Conservation (phyloP, 2,888 invertebrate genomes). For the Frankliniella intonsa region DNA sequence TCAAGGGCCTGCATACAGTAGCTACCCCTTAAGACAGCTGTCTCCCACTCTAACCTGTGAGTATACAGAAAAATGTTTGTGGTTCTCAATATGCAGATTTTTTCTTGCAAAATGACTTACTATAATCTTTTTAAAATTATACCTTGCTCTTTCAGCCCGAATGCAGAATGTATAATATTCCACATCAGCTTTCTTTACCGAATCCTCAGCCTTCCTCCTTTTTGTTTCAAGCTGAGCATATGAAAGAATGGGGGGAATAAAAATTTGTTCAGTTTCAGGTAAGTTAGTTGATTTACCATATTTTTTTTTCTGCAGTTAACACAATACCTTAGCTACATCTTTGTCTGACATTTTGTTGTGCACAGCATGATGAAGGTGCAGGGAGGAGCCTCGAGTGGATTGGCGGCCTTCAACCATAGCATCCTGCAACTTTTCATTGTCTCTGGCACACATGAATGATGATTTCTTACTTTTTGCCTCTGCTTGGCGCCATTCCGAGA, state of each 20-base stretch:
- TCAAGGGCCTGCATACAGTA: constrained; percentile 83
- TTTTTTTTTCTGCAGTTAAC: background rate
- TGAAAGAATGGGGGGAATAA: background rate
- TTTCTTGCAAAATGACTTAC: background rate
- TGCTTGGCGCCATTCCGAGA: constrained; percentile 79
- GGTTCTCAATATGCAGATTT: background rate
- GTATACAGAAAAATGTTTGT: constrained; percentile 27
- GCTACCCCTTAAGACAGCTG: constrained; percentile 79
- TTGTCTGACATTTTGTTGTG: constrained; percentile 10
- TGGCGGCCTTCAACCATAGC: constrained; percentile 54
- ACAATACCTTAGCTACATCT: constrained; percentile 12
- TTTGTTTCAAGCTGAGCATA: constrained; percentile 70
- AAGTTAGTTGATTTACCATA: background rate
- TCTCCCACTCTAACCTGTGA: constrained; percentile 81
- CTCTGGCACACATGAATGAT: constrained; percentile 79
- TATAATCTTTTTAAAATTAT: constrained; percentile 22
- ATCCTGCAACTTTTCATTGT: constrained; percentile 89
- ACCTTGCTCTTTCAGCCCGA: constrained; percentile 82
- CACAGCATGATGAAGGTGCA: constrained; percentile 9
- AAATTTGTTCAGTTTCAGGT: background rate
- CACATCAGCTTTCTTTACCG: constrained; percentile 84
- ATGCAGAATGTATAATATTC: constrained; percentile 91
- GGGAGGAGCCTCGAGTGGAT: background rate
- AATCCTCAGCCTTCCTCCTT: constrained; percentile 83
- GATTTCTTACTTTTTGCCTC: constrained; percentile 87